Evolutionary conservation across 2,888 invertebrate species (phyloP), one percentile per base, ranked within the genome.

Genomic region (Oithona nana): DNA sequence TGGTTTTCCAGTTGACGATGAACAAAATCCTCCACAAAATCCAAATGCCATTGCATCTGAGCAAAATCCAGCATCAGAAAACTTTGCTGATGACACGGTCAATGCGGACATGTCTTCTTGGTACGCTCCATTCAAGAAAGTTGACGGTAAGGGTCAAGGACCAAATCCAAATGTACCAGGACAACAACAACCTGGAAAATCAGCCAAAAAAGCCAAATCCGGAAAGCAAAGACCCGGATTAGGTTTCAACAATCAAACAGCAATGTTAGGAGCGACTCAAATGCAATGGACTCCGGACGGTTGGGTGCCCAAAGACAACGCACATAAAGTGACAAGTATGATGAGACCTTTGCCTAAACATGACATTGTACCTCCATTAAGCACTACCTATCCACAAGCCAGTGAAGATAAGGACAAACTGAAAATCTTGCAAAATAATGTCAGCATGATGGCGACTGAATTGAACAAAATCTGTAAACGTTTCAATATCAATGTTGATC

Each of bases 361-460:
- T 24, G 62, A 62, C 20, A 31, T 62, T 56, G 49, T 62, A 20
- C 62, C 62, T 16, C 62, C 62, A 4, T 56, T 56, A 22, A 29
- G 56, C 1, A 26, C 52, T 11, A 24, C 52, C 6, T 54, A 56
- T 28, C 52, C 52, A 4, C 56, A 62, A 1, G 55, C 62, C 2
- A 26, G 20, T 22, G 39, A 28, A 16, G 62, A 62, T 39, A 11
- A 31, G 28, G 56, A 62, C 2, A 62, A 62, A 28, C 29, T 54
- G 1, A 55, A 26, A 55, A 55, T 56, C 39, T 30, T 62, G 28
- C 20, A 26, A 16, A 62, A 56, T 48, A 62, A 62, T 28, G 16
- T 39, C 16, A 56, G 26, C 56, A 62, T 62, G 62, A 62, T 62
- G 62, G 26, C 28, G 28, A 26, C 26, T n/a, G 62, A 62, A 48